Conservation (phyloP, 2,888 invertebrate genomes). For the Drosophila affinis region DNA sequence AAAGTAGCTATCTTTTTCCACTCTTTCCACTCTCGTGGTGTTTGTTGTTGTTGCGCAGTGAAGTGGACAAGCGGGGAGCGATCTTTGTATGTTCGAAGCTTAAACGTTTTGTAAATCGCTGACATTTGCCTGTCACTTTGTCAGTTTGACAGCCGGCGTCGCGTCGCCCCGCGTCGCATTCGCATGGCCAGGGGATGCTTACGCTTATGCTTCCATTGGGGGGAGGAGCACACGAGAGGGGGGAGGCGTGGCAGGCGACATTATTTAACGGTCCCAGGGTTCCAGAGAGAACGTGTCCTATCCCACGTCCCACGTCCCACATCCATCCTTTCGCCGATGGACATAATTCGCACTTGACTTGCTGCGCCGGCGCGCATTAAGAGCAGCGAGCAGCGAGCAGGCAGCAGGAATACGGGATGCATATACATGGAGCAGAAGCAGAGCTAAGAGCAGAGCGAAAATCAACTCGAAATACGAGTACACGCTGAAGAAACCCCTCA, state of each 20-base stretch:
- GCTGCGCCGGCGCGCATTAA: constrained; percentile 61
- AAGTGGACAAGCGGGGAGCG: constrained; percentile 68
- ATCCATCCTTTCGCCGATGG: constrained; percentile 55
- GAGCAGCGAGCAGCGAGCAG: not conserved
- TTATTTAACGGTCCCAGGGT: constrained; percentile 44
- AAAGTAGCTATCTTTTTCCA: not conserved
- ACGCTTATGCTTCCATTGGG: not conserved
- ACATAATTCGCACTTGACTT: constrained; percentile 76
- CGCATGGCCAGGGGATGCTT: not conserved
- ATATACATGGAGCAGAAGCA: no score
- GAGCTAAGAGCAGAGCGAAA: no score
- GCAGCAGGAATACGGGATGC: no score
- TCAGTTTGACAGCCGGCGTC: constrained; percentile 44
- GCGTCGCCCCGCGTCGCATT: not conserved
- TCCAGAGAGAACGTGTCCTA: constrained; percentile 6
- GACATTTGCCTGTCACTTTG: constrained; percentile 74
- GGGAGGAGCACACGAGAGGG: not conserved
- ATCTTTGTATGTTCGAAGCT: constrained; percentile 45
- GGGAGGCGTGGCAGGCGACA: constrained; percentile 33
- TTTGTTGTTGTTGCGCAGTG: constrained; percentile 67
- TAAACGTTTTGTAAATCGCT: constrained; percentile 71
- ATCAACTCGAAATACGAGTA: no score
- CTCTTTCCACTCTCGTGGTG: constrained; percentile 4
- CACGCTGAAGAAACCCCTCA: no score
- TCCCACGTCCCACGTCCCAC: constrained; percentile 1